Evolutionary conservation across 2,113 vertebrate species (phyloP), one percentile per base, ranked within the genome.

Genomic region (Pandion haliaetus): DNA sequence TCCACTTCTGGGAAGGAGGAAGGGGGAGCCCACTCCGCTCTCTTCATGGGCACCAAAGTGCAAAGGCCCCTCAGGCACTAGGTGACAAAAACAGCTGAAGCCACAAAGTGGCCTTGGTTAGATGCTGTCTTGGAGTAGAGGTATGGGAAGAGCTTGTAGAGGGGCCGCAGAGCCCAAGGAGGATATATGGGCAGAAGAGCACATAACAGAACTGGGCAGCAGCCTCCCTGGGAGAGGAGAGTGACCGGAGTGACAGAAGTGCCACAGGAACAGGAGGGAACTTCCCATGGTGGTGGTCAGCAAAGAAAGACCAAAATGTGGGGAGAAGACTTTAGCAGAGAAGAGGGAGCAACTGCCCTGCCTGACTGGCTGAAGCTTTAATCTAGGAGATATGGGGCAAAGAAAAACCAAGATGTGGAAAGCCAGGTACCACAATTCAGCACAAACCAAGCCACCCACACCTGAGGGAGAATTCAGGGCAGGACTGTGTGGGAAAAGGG

Each of bases 381-480:
- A 57, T 36, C 62, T 18, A 54, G 77, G 62, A 82, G 77, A 66
- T 1, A 31, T 12, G 80, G 40, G 79, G 72, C n/a, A 52, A 87
- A 54, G 79, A 29, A 57, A 82, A 69, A 9, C 23, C 47, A 40
- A 42, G 62, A 14, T n/a, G 88, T 57, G 86, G 84, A 77, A 88
- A 81, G 61, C 73, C 77, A 77, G 65, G n/a, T 61, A 87, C 44
- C 76, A 40, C 20, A 50, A 17, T 12, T 23, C 38, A 55, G 55
- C 67, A 18, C 61, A 78, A 81, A 81, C 26, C 12, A 16, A 79
- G 77, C 77, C 94, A 73, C 77, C 91, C 95, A 95, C 78, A 92
- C 81, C 91, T 5, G 36, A 82, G 91, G 83, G 73, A 87, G 44
- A 84, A 89, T 73, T 7, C 57, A 72, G 69, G 86, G 88, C 1